These are phyloP conservation scores for Petromus typicus DNA, from an alignment of 2,113 vertebrate genomes.

Conservation along the genomic window DNA sequence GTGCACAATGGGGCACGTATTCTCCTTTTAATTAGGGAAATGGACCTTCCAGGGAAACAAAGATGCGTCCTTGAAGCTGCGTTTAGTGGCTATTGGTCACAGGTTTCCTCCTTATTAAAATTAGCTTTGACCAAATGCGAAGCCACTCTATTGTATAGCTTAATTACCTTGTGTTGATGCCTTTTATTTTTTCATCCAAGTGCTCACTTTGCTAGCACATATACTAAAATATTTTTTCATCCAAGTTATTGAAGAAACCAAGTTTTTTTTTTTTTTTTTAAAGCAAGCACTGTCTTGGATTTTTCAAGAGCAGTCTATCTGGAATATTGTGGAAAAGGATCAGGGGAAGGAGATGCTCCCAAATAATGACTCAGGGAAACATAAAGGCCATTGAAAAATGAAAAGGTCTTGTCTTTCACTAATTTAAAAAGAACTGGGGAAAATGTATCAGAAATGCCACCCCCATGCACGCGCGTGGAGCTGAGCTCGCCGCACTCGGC, in stretches of 20 bases:
- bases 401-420: not conserved
- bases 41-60: not conserved
- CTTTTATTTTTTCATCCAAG: slow-evolving; percentile 40
- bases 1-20: not conserved
- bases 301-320: not conserved
- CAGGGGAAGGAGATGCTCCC: not conserved
- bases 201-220: too few relatives aligned
- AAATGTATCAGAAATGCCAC: not conserved
- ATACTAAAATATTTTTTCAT: slow-evolving; percentile 47
- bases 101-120: slow-evolving; percentile 55
- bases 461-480: not conserved
- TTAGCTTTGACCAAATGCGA: slow-evolving; percentile 41
- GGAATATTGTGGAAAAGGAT: not conserved
- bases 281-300: not conserved
- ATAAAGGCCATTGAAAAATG: not conserved
- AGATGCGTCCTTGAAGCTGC: not conserved
- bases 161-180: not conserved
- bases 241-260: not conserved
- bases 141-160: not conserved
- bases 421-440: slow-evolving; percentile 22
- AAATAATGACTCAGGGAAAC: not conserved
- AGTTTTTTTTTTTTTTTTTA: not conserved
- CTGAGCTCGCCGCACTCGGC: too few relatives aligned
- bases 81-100: not conserved
- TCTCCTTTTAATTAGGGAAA: slow-evolving; percentile 22